These are phyloP conservation scores for Sebastes hubbsi DNA, from an alignment of 2,797 vertebrate species.

Conservation along the genomic window DNA sequence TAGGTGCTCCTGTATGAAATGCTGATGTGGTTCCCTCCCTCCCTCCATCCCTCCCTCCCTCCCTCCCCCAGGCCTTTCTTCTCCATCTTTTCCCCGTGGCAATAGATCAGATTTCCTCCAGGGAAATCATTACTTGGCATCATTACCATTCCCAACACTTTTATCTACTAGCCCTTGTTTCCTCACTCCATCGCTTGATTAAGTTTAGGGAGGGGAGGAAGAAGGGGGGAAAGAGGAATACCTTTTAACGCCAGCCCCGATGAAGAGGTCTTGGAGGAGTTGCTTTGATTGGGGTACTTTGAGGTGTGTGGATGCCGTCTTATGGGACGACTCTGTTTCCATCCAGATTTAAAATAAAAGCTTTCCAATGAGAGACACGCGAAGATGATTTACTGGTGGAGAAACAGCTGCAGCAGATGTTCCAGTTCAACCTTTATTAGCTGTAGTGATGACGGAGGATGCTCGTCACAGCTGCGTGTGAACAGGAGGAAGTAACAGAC, in stretches of 20 bases:
- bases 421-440: conserved; percentile 60
- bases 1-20: conserved; percentile 89
- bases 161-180: conserved; percentile 92
- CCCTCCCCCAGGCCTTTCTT: conserved; percentile 84
- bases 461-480: conserved; percentile 27
- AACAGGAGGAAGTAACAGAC: not conserved
- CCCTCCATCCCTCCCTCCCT: conserved; percentile 20
- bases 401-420: conserved; percentile 59
- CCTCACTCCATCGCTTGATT: conserved; percentile 90
- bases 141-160: conserved; percentile 93
- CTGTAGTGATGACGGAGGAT: conserved; percentile 54
- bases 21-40: conserved; percentile 82
- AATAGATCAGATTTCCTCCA: conserved; percentile 94
- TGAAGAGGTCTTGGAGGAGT: conserved; percentile 85
- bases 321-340: conserved; percentile 9
- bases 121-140: conserved; percentile 98
- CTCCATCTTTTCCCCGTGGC: conserved; percentile 89
- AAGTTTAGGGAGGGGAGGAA: conserved; percentile 77
- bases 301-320: conserved; percentile 46
- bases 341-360: not conserved
- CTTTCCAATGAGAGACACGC: conserved; percentile 21
- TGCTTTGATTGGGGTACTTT: conserved; percentile 62
- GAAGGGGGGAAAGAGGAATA: conserved; percentile 60
- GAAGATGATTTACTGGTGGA: conserved; percentile 32
- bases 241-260: conserved; percentile 83